These are phyloP conservation scores for Epinephelus awoara DNA, from an alignment of 2,797 vertebrate genomes.

Conservation along the genomic window DNA sequence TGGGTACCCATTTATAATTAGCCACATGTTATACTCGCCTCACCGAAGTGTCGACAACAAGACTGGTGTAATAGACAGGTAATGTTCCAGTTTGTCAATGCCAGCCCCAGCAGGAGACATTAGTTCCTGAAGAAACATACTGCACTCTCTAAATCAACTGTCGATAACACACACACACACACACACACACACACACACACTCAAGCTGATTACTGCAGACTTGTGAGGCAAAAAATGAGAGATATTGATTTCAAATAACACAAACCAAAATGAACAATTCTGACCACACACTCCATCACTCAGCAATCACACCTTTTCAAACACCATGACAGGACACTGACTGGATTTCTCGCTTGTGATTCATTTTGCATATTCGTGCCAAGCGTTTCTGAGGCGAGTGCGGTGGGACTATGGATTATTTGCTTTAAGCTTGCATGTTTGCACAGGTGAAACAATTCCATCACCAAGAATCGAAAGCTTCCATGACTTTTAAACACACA, in stretches of 20 bases:
- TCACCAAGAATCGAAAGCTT: no score
- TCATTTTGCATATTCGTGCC: constrained; percentile 21
- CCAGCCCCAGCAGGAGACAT: constrained; percentile 14
- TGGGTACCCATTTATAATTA: constrained; percentile 7
- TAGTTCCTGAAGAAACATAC: constrained; percentile 8
- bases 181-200: constrained; percentile 11
- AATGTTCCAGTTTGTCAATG: constrained; percentile 38
- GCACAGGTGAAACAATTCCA: no score
- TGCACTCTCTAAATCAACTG: constrained; percentile 24
- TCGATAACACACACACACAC: constrained; percentile 22
- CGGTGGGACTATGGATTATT: neutral
- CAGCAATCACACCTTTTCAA: constrained; percentile 31
- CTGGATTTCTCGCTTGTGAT: constrained; percentile 24
- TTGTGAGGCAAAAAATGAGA: constrained; percentile 7
- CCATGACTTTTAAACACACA: no score
- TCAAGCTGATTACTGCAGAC: constrained; percentile 1
- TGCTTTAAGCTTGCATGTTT: neutral
- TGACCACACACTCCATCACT: neutral
- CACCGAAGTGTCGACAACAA: neutral
- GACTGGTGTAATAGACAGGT: constrained; percentile 15
- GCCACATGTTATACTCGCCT: neutral
- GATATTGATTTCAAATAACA: constrained; percentile 30
- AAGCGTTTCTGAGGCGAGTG: neutral
- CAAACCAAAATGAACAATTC: constrained; percentile 23
- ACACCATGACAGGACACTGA: constrained; percentile 6